phyloP scores from a whole-genome alignment of 2,797 vertebrate genomes.

The Zenarchopterus dispar region DNA sequence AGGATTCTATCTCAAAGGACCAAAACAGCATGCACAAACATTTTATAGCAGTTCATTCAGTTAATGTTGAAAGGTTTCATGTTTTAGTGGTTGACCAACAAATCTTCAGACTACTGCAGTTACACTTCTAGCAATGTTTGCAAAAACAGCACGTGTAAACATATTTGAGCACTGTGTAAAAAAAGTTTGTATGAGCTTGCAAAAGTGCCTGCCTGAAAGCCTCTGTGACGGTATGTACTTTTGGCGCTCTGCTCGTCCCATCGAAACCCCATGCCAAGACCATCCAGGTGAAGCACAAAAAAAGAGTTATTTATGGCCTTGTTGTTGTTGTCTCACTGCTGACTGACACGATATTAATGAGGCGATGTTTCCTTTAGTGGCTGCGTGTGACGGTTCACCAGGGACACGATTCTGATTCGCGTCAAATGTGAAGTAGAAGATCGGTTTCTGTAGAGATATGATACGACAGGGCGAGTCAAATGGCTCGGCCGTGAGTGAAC shows the following conservation, averaged over 20 bases:
- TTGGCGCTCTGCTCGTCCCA: slow-evolving; percentile 27
- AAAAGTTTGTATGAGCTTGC: too few species aligned
- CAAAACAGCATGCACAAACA: too few species aligned
- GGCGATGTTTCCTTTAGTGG: slow-evolving; percentile 30
- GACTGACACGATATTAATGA: slow-evolving; percentile 63
- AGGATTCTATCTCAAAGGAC: too few species aligned
- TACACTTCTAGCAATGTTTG: too few species aligned
- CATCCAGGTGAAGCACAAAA: slow-evolving; percentile 55
- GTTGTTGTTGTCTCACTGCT: slow-evolving; percentile 47
- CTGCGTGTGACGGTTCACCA: slow-evolving; percentile 22
- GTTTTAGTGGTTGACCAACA: too few species aligned
- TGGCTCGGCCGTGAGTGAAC: slow-evolving; percentile 1
- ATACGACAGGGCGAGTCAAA: slow-evolving; percentile 7
- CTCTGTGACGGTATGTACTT: slow-evolving; percentile 42
- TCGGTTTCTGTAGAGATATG: slow-evolving; percentile 11
- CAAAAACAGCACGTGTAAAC: not conserved
- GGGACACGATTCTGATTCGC: slow-evolving; percentile 30
- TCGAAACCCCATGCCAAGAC: slow-evolving; percentile 47
- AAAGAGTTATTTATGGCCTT: slow-evolving; percentile 57
- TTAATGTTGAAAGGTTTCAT: too few species aligned
- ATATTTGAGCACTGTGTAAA: not conserved
- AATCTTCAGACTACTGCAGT: too few species aligned
- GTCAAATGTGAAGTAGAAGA: slow-evolving; percentile 41
- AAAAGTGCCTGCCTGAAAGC: slow-evolving; percentile 8
- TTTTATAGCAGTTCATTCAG: too few species aligned